Conservation (phyloP, 1,140 invertebrate genomes). For the Cyclina sinensis region DNA sequence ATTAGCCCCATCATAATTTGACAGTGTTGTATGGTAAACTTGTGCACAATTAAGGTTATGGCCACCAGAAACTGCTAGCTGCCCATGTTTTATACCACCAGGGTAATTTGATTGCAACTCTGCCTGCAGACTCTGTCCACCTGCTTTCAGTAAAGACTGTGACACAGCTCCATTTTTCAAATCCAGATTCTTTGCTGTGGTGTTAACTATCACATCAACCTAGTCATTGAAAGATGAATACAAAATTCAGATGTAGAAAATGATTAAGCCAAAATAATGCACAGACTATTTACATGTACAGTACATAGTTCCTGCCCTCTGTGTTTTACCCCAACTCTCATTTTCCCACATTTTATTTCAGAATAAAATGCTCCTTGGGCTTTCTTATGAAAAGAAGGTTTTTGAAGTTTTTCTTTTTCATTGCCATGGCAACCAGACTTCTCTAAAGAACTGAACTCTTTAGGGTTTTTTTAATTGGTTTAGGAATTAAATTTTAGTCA, state of each 20-base stretch:
- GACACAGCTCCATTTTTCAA: slow-evolving; percentile 70
- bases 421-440: no score
- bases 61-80: slow-evolving; percentile 68
- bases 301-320: no score
- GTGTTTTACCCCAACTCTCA: no score
- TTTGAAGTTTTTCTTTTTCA: no score
- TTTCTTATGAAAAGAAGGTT: no score
- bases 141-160: slow-evolving; percentile 49
- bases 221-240: neutral
- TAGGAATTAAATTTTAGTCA: no score
- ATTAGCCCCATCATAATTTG: neutral
- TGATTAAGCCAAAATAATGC: no score
- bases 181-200: slow-evolving; percentile 63
- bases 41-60: slow-evolving; percentile 69
- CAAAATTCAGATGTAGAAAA: neutral
- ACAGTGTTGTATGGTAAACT: slow-evolving; percentile 64
- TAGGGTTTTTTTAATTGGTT: no score
- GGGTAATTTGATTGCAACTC: slow-evolving; percentile 59
- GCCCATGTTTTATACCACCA: slow-evolving; percentile 47
- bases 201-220: slow-evolving; percentile 77
- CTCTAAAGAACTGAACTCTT: no score
- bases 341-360: no score
- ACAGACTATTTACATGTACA: no score
- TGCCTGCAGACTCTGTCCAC: slow-evolving; percentile 63
- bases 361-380: no score